Evolutionary conservation across 2,888 invertebrate species (phyloP), one percentile per base, ranked within the genome.

Genomic region (Lymantria dispar): DNA sequence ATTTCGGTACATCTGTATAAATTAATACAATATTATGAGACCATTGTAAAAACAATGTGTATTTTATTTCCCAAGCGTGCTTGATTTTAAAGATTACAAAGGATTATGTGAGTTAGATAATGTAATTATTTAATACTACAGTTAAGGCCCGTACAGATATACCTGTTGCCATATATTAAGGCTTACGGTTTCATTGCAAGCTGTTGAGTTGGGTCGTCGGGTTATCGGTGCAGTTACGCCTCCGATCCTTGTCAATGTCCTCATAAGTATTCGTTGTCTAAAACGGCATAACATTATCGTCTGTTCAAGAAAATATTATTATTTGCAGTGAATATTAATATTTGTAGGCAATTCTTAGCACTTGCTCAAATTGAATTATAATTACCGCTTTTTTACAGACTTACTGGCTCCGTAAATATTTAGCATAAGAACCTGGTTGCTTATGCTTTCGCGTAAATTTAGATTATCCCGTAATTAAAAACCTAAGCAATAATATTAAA

Each of bases 221-320:
- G 83, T 74, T 80, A 83, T 82, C 80, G 61, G 48, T 44, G 57
- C 53, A 48, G 74, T 68, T 70, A 63, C 68, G 70, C 69, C 63
- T 54, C 58, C 56, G 77, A 81, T 80, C 62, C 75, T 81, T 81
- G 81, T 81, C 82, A 71, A 59, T 58, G 66, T 61, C 73, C 74
- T 69, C 72, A 72, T 78, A 77, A 77, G 76, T 70, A 66, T 60
- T 56, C 56, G 50, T 55, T 55, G 54, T 60, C 56, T 61, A 62
- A 69, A 71, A 63, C 54, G 46, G 58, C 48, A 54, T 48, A 60
- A 47, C 58, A 52, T 49, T 56, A 60, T 56, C 47, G 47, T 64
- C 50, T 54, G 48, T 46, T 36, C 29, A 30, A 37, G 43, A 50
- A 38, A 53, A 45, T 53, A n/a, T n/a, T n/a, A n/a, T n/a, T n/a